Evolutionary conservation across 2,797 vertebrate genomes (phyloP).

Genomic region (Vespertilio murinus): DNA sequence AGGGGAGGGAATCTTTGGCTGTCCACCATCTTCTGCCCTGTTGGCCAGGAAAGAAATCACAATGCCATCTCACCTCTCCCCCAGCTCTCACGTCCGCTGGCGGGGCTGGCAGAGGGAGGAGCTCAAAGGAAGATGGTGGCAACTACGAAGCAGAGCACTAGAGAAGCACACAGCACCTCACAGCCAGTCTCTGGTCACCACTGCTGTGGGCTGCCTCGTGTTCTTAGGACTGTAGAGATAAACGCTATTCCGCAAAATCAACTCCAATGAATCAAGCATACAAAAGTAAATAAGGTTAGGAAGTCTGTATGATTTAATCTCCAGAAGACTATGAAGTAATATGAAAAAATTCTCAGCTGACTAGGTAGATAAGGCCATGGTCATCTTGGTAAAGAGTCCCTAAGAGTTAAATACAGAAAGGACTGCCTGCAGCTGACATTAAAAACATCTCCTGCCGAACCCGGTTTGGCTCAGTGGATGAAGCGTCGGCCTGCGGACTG

Average conservation of each 20-base stretch:
- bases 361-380: background rate
- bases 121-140: background rate
- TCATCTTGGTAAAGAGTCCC: background rate
- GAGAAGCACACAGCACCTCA: background rate
- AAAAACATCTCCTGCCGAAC: background rate
- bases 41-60: background rate
- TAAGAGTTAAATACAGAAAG: background rate
- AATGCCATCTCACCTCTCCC: background rate
- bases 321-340: background rate
- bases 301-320: background rate
- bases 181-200: background rate
- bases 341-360: background rate
- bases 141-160: background rate
- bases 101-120: no score
- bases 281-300: background rate
- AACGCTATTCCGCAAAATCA: background rate
- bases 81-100: background rate
- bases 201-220: background rate
- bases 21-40: background rate
- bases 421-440: background rate
- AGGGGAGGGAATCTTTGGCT: background rate
- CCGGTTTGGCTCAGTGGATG: no score
- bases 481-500: no score
- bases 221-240: background rate
- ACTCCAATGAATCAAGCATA: background rate